phyloP scores from a whole-genome alignment of 1,140 invertebrate species.

The Drosophila mayri region DNA sequence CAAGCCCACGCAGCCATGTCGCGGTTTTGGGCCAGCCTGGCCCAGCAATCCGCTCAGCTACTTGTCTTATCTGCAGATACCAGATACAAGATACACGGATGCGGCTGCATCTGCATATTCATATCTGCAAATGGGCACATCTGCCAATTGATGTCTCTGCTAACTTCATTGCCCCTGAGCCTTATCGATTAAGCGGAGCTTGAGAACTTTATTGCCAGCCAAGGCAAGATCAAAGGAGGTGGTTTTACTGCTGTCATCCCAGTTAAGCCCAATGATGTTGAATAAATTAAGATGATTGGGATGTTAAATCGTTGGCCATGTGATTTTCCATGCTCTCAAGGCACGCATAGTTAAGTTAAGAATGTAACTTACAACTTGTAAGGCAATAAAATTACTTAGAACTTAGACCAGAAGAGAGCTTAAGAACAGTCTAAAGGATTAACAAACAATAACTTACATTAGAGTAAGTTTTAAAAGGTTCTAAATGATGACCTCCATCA shows the following conservation, averaged over 20 bases:
- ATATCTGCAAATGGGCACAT: constrained; percentile 29
- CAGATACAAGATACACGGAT: constrained; percentile 33
- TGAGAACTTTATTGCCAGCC: constrained; percentile 15
- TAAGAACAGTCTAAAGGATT: neutral
- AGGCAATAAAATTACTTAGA: neutral
- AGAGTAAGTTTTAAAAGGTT: neutral
- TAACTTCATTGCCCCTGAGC: constrained; percentile 4
- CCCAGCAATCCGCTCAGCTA: constrained; percentile 33
- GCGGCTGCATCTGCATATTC: constrained; percentile 24
- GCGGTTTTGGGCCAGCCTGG: constrained; percentile 5
- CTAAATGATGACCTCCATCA: constrained; percentile 28
- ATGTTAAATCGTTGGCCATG: neutral
- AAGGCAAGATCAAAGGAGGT: constrained; percentile 10
- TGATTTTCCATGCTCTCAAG: neutral
- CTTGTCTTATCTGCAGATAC: constrained; percentile 38
- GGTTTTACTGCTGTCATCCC: neutral
- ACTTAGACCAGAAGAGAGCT: neutral
- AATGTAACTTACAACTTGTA: constrained; percentile 4
- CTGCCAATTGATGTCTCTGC: constrained; percentile 38
- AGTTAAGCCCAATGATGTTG: constrained; percentile 3
- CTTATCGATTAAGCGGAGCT: constrained; percentile 18
- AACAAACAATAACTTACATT: neutral
- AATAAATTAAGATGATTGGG: constrained; percentile 13
- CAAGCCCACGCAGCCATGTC: constrained; percentile 32
- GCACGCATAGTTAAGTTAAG: neutral